These are phyloP conservation scores for Bettongia penicillata DNA, from an alignment of 2,113 vertebrate genomes.

Conservation along the genomic window DNA sequence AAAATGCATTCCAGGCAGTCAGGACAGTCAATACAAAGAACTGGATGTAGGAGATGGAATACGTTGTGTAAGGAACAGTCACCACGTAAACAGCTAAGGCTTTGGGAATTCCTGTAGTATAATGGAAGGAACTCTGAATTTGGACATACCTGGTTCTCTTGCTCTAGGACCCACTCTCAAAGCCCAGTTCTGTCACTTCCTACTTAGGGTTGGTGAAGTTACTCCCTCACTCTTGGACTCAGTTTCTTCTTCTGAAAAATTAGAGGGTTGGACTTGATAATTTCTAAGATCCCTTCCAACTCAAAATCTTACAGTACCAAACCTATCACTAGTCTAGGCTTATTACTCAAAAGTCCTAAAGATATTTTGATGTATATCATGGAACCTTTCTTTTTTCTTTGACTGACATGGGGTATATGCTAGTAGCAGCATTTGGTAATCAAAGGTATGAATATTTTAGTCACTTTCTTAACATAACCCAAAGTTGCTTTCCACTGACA, in stretches of 20 bases:
- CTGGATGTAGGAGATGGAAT: neutral
- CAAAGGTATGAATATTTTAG: neutral
- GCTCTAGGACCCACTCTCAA: neutral
- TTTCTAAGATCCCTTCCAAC: neutral
- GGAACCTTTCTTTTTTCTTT: neutral
- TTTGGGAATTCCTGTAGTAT: neutral
- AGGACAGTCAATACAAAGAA: neutral
- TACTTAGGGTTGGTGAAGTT: neutral
- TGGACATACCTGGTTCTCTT: neutral
- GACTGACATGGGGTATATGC: neutral
- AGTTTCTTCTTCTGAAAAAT: neutral
- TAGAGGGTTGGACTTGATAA: neutral
- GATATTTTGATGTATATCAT: neutral
- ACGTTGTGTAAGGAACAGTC: neutral
- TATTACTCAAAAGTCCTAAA: neutral
- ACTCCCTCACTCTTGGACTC: neutral
- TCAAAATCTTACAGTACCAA: neutral
- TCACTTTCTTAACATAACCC: too few species aligned
- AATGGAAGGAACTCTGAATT: neutral
- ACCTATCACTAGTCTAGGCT: rapidly evolving
- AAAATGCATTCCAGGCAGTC: neutral
- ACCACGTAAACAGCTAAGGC: neutral
- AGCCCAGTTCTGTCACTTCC: neutral
- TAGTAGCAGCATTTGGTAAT: neutral
- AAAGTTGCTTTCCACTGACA: too few species aligned